phyloP scores from a whole-genome alignment of 2,888 invertebrate species.

The Branchipolynoe longqiensis region DNA sequence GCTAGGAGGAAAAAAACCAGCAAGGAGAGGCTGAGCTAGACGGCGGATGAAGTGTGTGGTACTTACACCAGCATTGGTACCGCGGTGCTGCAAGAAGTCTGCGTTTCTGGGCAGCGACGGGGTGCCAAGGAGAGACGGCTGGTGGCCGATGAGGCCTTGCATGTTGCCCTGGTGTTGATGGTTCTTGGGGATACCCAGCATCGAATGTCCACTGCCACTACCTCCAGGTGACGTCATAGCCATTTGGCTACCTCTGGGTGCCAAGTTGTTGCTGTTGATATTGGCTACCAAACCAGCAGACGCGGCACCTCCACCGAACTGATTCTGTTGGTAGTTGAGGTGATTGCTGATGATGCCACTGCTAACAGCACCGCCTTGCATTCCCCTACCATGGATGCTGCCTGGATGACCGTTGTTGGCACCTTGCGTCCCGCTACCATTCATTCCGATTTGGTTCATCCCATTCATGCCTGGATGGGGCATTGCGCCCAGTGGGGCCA shows the following conservation, averaged over 20 bases:
- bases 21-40: background rate
- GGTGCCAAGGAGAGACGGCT: constrained; percentile 39
- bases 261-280: no score
- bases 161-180: constrained; percentile 4
- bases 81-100: constrained; percentile 38
- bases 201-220: constrained; percentile 5
- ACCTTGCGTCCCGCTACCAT: background rate
- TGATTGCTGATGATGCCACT: background rate
- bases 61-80: constrained; percentile 54
- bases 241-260: no score
- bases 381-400: background rate
- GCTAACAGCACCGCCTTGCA: background rate
- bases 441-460: background rate
- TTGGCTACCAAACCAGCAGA: no score
- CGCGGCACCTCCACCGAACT: no score
- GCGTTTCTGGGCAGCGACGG: constrained; percentile 28
- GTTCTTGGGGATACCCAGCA: constrained; percentile 22
- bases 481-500: background rate
- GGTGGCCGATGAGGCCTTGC: constrained; percentile 33
- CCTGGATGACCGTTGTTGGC: background rate
- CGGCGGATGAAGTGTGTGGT: constrained; percentile 5
- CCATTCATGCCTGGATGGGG: background rate
- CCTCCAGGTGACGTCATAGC: constrained; percentile 46
- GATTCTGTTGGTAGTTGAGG: background rate
- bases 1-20: constrained; percentile 8